Percentiles rank a stretch among this genome's conserved stretches.
Evolutionary conservation across 2,113 vertebrate genomes (phyloP).

Genomic region (Kryptolebias marmoratus): DNA sequence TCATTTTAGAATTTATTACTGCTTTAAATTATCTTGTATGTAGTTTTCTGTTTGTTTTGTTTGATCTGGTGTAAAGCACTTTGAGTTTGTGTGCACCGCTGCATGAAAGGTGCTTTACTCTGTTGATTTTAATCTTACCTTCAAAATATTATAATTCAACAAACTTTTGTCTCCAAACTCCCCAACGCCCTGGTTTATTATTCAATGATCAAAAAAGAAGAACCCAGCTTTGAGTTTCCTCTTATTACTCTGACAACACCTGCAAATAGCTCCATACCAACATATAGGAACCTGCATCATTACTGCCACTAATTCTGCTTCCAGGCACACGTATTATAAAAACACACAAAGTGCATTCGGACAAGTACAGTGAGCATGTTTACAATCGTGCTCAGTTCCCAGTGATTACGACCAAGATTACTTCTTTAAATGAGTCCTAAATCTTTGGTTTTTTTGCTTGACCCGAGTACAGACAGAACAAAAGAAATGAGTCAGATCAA

Average conservation of each 20-base stretch:
- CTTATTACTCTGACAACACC: constrained; percentile 42
- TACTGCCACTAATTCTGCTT: constrained; percentile 34
- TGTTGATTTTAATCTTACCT: too few species aligned
- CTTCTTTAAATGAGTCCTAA: background rate
- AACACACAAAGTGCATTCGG: background rate
- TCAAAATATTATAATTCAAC: too few species aligned
- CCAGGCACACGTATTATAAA: background rate
- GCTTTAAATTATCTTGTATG: too few species aligned
- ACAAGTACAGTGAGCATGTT: too few species aligned
- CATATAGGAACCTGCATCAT: constrained; percentile 39
- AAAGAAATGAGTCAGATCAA: background rate
- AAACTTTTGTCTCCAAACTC: background rate
- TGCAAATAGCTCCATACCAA: background rate
- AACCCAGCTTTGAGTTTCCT: constrained; percentile 54
- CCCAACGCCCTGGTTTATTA: constrained; percentile 3
- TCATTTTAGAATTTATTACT: too few species aligned
- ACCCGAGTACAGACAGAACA: background rate
- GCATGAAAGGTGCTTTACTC: too few species aligned
- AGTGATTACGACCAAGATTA: too few species aligned
- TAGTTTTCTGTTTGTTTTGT: too few species aligned
- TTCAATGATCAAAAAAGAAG: constrained; percentile 37
- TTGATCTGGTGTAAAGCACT: too few species aligned
- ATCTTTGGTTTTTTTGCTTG: background rate
- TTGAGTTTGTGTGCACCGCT: too few species aligned
- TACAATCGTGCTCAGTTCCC: constrained; percentile 19